These are phyloP conservation scores for Apodemia hepburni DNA, from an alignment of 2,888 invertebrate genomes.

Conservation along the genomic window DNA sequence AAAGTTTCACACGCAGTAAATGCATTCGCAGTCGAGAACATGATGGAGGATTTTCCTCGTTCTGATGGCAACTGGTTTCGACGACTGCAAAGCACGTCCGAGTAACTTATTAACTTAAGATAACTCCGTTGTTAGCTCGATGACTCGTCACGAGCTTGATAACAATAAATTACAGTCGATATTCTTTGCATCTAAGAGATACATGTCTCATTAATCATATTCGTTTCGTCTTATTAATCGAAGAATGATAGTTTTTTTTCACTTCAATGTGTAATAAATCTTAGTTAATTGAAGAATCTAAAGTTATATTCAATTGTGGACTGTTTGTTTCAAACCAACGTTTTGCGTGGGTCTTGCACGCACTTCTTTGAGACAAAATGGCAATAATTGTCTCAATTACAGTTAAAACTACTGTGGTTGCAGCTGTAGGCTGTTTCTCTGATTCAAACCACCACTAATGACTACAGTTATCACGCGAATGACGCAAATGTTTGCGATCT, in stretches of 20 bases:
- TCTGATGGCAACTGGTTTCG: constrained; percentile 38
- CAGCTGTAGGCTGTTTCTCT: constrained; percentile 24
- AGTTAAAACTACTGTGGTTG: constrained; percentile 24
- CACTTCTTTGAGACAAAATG: constrained; percentile 20
- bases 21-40: constrained; percentile 52
- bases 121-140: constrained; percentile 25
- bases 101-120: constrained; percentile 19
- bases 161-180: constrained; percentile 19
- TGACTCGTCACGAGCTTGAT: constrained; percentile 25
- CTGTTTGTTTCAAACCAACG: background rate
- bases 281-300: constrained; percentile 30
- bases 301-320: constrained; percentile 19
- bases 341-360: constrained; percentile 23
- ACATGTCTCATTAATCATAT: constrained; percentile 27
- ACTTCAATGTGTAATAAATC: constrained; percentile 27
- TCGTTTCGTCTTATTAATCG: constrained; percentile 23
- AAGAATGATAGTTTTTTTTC: background rate
- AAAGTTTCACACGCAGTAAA: constrained; percentile 35
- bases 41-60: constrained; percentile 66
- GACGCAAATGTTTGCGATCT: constrained; percentile 38
- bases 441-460: constrained; percentile 25
- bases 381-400: constrained; percentile 28
- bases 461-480: constrained; percentile 24
- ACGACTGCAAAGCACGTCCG: constrained; percentile 37
- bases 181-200: constrained; percentile 26